phyloP scores from a whole-genome alignment of 1,140 invertebrate species.

The Asbolus verrucosus region DNA sequence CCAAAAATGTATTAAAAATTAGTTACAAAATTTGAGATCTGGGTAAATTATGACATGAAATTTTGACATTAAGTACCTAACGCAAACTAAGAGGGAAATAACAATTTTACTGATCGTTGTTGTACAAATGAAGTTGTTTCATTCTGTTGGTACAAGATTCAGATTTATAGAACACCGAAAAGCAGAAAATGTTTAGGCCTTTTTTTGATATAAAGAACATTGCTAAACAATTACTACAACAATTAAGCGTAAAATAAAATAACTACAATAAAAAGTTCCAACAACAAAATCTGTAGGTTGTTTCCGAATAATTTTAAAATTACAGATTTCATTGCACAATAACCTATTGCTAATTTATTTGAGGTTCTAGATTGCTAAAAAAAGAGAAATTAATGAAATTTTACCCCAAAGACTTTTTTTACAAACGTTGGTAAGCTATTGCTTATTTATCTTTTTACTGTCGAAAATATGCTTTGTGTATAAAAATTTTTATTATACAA shows the following conservation, averaged over 20 bases:
- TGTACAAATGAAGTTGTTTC: slow-evolving; percentile 30
- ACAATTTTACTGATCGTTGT: slow-evolving; percentile 40
- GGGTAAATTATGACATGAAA: slow-evolving; percentile 50
- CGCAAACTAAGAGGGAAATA: slow-evolving; percentile 44
- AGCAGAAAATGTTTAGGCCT: slow-evolving; percentile 50
- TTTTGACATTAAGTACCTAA: slow-evolving; percentile 57
- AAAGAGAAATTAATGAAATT: slow-evolving; percentile 31
- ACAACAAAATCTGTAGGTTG: slow-evolving; percentile 39
- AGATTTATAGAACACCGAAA: slow-evolving; percentile 47
- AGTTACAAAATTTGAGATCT: slow-evolving; percentile 59
- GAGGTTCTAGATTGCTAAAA: slow-evolving; percentile 34
- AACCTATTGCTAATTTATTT: slow-evolving; percentile 35
- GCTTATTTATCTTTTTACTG: slow-evolving; percentile 23
- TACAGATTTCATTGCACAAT: slow-evolving; percentile 37
- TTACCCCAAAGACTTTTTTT: slow-evolving; percentile 34
- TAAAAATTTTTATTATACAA: slow-evolving; percentile 40
- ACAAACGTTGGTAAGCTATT: slow-evolving; percentile 35
- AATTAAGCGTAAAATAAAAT: slow-evolving; percentile 43
- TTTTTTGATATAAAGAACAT: slow-evolving; percentile 39
- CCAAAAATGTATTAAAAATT: slow-evolving; percentile 55
- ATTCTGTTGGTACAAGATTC: not conserved
- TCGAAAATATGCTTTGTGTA: slow-evolving; percentile 37
- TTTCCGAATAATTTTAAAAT: not conserved
- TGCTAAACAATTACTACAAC: slow-evolving; percentile 49
- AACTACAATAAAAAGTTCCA: slow-evolving; percentile 24